Evolutionary conservation across 1,140 invertebrate species (phyloP), one percentile per base, ranked within the genome.

Genomic region (Lysiphlebus fabarum): DNA sequence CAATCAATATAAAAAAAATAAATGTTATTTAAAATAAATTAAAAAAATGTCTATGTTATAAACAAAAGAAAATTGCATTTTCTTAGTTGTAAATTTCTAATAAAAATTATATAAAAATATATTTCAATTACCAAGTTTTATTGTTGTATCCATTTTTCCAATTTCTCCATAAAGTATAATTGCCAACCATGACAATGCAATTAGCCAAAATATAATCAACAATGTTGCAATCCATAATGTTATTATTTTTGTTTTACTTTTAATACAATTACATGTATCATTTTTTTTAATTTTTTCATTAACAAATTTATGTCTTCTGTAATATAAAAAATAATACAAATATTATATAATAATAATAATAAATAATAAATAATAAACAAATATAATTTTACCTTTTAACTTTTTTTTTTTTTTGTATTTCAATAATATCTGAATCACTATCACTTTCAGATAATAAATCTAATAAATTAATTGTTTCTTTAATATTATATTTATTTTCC

Each of bases 401-500:
- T 69, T 82, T 84, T 69, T 81, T 83, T 64, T 84, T 84, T 63
- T 81, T 84, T 26, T 61, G 62, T 11, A 82, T 81, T 50, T 82
- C 77, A 48, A 85, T 76, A 70, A 86, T 68, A 67, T 85, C 84
- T n/a, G 85, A 78, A 63, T 85, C 83, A 0, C 84, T 85, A 54
- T 85, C 83, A 65, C 81, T 83, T 53, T 84, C 83, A 41, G 83
- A 84, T 17, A 84, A 79, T 50, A 83, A 70, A 65, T 84, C 83
- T 63, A 87, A 71, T 14, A 87, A 77, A 64, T 84, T 83, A 70
- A 84, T 84, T 47, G 84, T 85, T 77, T 86, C 85, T 63, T 86
- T 86, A 63, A 81, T 81, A 67, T 81, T 81, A 26, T 26, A 26
- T 67, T 79, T 81, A 60, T 70, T 72, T 57, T 72, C 71, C 76